Percentiles rank a stretch among this genome's conserved stretches.
These are phyloP conservation scores for Dendrocincla fuliginosa DNA, from an alignment of 2,797 vertebrate species.

Conservation along the genomic window DNA sequence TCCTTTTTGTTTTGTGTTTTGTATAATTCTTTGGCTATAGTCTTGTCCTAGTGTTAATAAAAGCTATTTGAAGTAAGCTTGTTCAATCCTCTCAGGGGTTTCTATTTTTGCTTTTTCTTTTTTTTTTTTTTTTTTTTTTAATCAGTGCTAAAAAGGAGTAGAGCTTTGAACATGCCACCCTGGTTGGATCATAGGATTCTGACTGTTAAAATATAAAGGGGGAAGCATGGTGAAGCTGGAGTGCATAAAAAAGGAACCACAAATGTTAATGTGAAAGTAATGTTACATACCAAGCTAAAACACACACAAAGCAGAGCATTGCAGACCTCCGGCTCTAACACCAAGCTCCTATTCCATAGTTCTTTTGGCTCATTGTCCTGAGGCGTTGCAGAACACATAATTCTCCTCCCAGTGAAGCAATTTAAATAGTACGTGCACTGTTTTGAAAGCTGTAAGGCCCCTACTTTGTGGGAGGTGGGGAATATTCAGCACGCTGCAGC, in stretches of 20 bases:
- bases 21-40: conserved; percentile 77
- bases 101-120: background rate
- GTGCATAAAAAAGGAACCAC: conserved; percentile 59
- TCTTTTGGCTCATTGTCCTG: conserved; percentile 63
- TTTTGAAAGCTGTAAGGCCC: conserved; percentile 46
- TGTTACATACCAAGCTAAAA: conserved; percentile 60
- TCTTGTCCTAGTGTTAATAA: conserved; percentile 77
- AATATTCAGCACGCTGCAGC: background rate
- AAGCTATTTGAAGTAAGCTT: conserved; percentile 77
- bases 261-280: conserved; percentile 67
- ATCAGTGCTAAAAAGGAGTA: background rate
- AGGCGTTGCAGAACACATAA: conserved; percentile 46
- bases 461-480: conserved; percentile 47
- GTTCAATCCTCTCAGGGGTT: conserved; percentile 25
- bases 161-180: conserved; percentile 68
- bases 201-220: conserved; percentile 50
- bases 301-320: conserved; percentile 49
- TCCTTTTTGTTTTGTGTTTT: conserved; percentile 75
- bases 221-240: conserved; percentile 50
- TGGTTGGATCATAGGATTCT: conserved; percentile 60
- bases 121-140: background rate
- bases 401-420: conserved; percentile 53
- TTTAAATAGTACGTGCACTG: conserved; percentile 42
- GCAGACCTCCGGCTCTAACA: conserved; percentile 24
- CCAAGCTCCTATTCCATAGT: conserved; percentile 55